A percentile compares a stretch with the other conserved stretches of the same genome.
These are phyloP conservation scores for Rhynchotus rufescens DNA, from an alignment of 2,797 vertebrate genomes.

Conservation along the genomic window DNA sequence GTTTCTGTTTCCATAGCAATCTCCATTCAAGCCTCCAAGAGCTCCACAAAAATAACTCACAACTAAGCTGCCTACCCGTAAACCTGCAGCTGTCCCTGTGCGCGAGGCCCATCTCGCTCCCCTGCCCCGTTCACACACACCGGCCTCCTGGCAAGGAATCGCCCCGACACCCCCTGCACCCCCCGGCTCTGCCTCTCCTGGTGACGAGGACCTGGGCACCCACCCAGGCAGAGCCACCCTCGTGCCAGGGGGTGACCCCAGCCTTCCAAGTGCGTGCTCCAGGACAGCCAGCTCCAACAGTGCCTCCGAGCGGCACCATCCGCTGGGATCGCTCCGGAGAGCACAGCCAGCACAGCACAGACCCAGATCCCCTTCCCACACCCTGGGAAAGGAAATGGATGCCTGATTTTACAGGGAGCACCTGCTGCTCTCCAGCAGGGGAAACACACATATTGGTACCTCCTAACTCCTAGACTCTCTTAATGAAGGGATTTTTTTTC, in stretches of 20 bases:
- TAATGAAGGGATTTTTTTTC: neutral
- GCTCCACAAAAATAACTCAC: neutral
- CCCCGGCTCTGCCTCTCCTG: neutral
- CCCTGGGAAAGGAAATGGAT: neutral
- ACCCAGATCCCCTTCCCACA: no score
- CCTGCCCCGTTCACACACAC: neutral
- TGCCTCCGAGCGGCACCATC: neutral
- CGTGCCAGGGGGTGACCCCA: neutral
- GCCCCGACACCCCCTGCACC: no score
- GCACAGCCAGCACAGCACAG: neutral
- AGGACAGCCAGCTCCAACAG: neutral
- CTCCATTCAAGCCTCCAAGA: accelerated
- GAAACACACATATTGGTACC: neutral
- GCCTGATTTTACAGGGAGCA: neutral
- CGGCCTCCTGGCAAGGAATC: neutral
- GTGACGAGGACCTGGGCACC: no score
- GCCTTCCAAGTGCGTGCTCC: neutral
- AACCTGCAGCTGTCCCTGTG: neutral
- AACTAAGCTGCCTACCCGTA: neutral
- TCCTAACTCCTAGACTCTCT: neutral
- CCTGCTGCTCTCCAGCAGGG: neutral
- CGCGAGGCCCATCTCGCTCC: neutral
- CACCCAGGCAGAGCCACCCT: neutral
- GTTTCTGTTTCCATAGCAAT: neutral
- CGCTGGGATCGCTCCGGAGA: neutral